Evolutionary conservation across 2,113 vertebrate species (phyloP), one percentile per base, ranked within the genome.

Genomic region (Onychostoma macrolepis): DNA sequence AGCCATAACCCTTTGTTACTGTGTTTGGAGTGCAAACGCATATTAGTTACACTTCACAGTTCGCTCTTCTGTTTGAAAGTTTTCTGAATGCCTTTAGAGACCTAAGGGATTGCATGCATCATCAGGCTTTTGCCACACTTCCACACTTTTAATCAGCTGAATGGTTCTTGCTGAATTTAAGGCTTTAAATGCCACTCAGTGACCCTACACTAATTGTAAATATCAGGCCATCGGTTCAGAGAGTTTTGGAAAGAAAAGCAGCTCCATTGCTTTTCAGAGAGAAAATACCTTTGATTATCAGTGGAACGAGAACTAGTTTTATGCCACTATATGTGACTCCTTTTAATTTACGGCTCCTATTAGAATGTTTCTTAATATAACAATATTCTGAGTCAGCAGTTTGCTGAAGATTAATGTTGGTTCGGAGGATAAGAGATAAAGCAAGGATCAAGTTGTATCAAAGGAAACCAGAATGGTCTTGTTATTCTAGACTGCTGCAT

Each of bases 141-240:
- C 21, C 24, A 74, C 48, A 72, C 72, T 38, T 88, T 80, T 58
- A 80, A 45, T 75, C 45, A 88, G 36, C n/a, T 79, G 71, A 56
- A 84, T 75, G 45, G 43, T 36, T 71, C 80, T 77, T 61, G 74
- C 88, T 75, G 80, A 83, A 78, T 87, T 56, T 41, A 48, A 72
- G 41, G 71, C 89, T 86, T 88, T 85, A 93, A 94, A 93, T 94
- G 89, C 82, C 92, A 92, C 80, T 74, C 71, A 63, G 63, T 91
- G 88, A 93, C 88, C 88, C 78, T 67, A 89, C 87, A 72, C 85
- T 78, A 63, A 61, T 81, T 74, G 24, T 84, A 84, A 74, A 84
- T 84, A 84, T 74, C 80, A 61, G 10, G 71, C 43, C 30, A 74
- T 84, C 13, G 8, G 82, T 75, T 84, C 50, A 74, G 33, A 84